phyloP scores from a whole-genome alignment of 2,888 invertebrate species.

The Cyclophora albipunctata region DNA sequence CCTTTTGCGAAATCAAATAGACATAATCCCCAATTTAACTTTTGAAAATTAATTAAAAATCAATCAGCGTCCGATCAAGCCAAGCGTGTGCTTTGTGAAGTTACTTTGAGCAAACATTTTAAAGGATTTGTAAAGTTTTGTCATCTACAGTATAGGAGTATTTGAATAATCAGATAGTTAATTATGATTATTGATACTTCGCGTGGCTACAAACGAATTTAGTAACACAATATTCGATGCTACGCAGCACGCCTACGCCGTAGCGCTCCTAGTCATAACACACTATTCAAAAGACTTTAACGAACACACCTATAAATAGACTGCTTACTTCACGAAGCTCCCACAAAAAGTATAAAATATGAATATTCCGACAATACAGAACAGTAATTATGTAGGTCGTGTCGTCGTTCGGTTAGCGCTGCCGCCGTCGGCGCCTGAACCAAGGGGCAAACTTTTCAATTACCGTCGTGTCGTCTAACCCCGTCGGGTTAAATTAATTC shows the following conservation, averaged over 20 bases:
- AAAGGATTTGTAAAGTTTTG: constrained; percentile 36
- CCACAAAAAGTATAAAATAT: no score
- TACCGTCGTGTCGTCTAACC: constrained; percentile 74
- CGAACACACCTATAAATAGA: neutral
- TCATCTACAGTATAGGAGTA: neutral
- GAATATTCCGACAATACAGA: no score
- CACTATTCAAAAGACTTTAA: constrained; percentile 1
- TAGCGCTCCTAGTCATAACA: constrained; percentile 1
- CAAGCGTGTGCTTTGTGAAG: constrained; percentile 39
- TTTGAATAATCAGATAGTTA: no score
- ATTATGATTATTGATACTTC: no score
- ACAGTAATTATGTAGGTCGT: no score
- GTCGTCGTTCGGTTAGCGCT: neutral
- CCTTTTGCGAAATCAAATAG: constrained; percentile 49
- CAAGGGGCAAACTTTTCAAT: constrained; percentile 76
- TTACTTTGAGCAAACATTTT: constrained; percentile 44
- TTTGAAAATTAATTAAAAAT: constrained; percentile 70
- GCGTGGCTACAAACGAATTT: no score
- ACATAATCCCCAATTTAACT: constrained; percentile 73
- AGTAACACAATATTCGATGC: neutral
- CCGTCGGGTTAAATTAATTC: constrained; percentile 77
- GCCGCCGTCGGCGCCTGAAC: constrained; percentile 40
- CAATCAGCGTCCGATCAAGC: constrained; percentile 57
- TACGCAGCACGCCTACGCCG: neutral
- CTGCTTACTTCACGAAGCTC: no score